phyloP scores from a whole-genome alignment of 1,140 invertebrate species.

The Bombus soroeensis region DNA sequence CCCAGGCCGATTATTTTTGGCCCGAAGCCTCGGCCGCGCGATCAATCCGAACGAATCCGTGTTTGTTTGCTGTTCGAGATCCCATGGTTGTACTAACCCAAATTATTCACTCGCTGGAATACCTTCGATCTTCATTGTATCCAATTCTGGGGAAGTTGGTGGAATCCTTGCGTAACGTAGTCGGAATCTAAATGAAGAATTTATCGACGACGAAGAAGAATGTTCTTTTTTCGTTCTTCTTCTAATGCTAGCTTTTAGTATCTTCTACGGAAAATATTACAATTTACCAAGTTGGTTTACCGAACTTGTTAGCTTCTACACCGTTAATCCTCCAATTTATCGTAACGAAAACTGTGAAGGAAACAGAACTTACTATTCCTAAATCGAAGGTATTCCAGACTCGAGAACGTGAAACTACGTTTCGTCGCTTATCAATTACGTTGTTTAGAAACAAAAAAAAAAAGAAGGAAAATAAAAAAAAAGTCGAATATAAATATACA shows the following conservation, averaged over 20 bases:
- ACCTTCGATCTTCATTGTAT: neutral
- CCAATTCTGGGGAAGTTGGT: neutral
- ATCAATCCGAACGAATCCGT: neutral
- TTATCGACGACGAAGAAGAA: neutral
- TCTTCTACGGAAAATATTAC: neutral
- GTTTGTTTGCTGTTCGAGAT: constrained; percentile 18
- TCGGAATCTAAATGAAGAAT: neutral
- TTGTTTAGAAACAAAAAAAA: too few species aligned
- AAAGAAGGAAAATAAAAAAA: too few species aligned
- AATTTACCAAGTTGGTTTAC: neutral
- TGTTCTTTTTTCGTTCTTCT: neutral
- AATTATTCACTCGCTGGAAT: neutral
- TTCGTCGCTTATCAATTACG: neutral
- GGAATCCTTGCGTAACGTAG: neutral
- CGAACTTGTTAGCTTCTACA: too few species aligned
- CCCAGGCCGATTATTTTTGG: constrained; percentile 12
- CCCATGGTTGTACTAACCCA: neutral
- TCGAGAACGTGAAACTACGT: too few species aligned
- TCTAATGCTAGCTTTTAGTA: neutral
- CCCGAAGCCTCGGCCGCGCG: neutral
- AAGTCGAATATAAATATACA: too few species aligned
- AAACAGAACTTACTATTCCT: too few species aligned
- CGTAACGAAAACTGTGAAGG: too few species aligned
- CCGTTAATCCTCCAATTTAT: neutral
- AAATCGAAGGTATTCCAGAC: constrained; percentile 2